phyloP scores from a whole-genome alignment of 2,888 invertebrate species.

The Merodon equestris region DNA sequence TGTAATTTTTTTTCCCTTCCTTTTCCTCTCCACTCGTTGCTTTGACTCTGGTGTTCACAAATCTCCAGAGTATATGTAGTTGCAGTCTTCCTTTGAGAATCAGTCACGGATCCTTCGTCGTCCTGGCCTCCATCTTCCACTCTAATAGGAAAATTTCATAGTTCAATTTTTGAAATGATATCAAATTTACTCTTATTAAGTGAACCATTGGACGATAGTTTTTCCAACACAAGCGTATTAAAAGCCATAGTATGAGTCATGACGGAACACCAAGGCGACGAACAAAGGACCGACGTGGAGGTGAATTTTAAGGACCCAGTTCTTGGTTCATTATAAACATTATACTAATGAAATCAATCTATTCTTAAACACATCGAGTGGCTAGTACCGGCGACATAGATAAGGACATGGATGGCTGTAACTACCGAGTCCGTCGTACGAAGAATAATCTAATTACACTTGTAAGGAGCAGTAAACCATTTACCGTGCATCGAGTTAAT shows the following conservation, averaged over 20 bases:
- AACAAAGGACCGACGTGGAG: no score
- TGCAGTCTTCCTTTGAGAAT: neutral
- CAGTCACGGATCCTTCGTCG: no score
- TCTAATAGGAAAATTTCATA: conserved; percentile 38
- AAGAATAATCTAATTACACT: conserved; percentile 35
- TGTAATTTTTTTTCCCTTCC: neutral
- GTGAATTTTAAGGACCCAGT: no score
- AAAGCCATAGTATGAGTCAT: neutral
- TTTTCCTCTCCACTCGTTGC: neutral
- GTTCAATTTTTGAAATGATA: conserved; percentile 33
- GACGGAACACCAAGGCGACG: no score
- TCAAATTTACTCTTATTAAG: conserved; percentile 39
- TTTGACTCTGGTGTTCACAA: no score
- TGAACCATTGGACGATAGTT: neutral
- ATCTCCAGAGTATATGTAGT: no score
- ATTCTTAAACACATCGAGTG: no score
- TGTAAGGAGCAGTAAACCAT: conserved; percentile 15
- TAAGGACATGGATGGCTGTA: conserved; percentile 1
- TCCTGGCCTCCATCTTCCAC: neutral
- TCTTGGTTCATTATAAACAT: neutral
- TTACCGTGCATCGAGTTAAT: conserved; percentile 39
- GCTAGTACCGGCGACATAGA: neutral
- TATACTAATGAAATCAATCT: no score
- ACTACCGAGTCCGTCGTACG: neutral
- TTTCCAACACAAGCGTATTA: no score